phyloP scores from a whole-genome alignment of 2,888 invertebrate genomes.

The Parasteatoda lunata region DNA sequence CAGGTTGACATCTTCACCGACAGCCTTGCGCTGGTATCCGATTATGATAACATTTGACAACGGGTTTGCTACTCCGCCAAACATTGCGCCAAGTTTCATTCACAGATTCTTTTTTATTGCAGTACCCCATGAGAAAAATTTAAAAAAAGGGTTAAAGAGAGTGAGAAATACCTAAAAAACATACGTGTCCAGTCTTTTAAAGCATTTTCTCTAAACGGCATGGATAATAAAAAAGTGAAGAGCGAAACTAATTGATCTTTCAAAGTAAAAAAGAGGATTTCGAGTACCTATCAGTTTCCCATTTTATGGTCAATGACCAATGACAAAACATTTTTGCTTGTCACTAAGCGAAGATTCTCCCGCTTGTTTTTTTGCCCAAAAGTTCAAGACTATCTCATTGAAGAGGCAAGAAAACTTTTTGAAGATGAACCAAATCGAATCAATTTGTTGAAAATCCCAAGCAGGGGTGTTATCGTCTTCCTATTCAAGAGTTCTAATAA shows the following conservation, averaged over 20 bases:
- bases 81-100: conserved; percentile 24
- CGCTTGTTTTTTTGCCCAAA: not conserved
- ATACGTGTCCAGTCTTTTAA: not conserved
- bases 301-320: not conserved
- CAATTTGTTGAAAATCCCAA: too few relatives aligned
- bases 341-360: not conserved
- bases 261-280: not conserved
- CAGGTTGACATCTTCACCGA: conserved; percentile 54
- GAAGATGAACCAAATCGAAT: too few relatives aligned
- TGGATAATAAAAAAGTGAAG: not conserved
- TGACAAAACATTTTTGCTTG: not conserved
- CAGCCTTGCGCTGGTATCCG: conserved; percentile 28
- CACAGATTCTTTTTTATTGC: not conserved
- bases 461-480: too few relatives aligned
- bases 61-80: conserved; percentile 35
- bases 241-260: not conserved
- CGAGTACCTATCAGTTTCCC: not conserved
- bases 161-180: not conserved
- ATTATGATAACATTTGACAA: conserved; percentile 6
- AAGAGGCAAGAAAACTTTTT: not conserved
- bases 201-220: not conserved
- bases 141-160: not conserved
- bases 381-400: not conserved
- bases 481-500: too few relatives aligned
- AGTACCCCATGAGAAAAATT: not conserved